Percentiles rank a stretch among this genome's conserved stretches.
Evolutionary conservation across 2,888 invertebrate species (phyloP).

Genomic region (Drosophila flavopinicola): DNA sequence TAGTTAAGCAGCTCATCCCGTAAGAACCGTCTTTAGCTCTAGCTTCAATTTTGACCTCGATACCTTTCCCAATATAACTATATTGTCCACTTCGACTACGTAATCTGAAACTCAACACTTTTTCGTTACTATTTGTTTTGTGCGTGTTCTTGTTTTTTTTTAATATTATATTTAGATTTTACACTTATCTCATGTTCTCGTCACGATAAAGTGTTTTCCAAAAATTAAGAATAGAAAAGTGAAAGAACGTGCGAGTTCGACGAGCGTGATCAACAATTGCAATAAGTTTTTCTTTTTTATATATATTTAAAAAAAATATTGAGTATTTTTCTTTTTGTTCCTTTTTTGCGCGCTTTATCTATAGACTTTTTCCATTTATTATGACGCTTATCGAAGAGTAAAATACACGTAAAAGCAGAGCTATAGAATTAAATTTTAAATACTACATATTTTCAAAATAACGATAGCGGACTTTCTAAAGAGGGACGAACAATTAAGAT

Average conservation of each 20-base stretch:
- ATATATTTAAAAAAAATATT: slow-evolving; percentile 31
- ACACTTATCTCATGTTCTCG: slow-evolving; percentile 49
- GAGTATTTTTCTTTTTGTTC: slow-evolving; percentile 41
- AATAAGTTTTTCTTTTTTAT: slow-evolving; percentile 41
- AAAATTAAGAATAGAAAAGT: slow-evolving; percentile 12
- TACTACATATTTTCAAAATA: slow-evolving; percentile 35
- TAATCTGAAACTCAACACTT: slow-evolving; percentile 30
- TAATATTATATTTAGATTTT: slow-evolving; percentile 39
- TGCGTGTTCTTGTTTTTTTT: slow-evolving; percentile 54
- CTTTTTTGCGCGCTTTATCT: slow-evolving; percentile 33
- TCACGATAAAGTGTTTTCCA: slow-evolving; percentile 48
- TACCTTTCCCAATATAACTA: slow-evolving; percentile 9
- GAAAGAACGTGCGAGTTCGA: slow-evolving; percentile 16
- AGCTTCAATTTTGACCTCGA: slow-evolving; percentile 43
- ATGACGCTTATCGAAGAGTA: slow-evolving; percentile 53
- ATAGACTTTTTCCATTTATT: slow-evolving; percentile 46
- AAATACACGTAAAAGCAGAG: slow-evolving; percentile 49
- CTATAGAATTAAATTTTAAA: slow-evolving; percentile 55
- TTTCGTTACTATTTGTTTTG: slow-evolving; percentile 54
- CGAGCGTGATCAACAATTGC: slow-evolving; percentile 49
- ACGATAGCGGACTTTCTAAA: slow-evolving; percentile 38
- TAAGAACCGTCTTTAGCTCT: slow-evolving; percentile 45
- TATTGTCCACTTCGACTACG: slow-evolving; percentile 15
- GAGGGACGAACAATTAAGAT: slow-evolving; percentile 39
- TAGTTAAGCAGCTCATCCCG: slow-evolving; percentile 41